These are phyloP conservation scores for Brachymystax lenok DNA, from an alignment of 2,797 vertebrate genomes.

Conservation along the genomic window DNA sequence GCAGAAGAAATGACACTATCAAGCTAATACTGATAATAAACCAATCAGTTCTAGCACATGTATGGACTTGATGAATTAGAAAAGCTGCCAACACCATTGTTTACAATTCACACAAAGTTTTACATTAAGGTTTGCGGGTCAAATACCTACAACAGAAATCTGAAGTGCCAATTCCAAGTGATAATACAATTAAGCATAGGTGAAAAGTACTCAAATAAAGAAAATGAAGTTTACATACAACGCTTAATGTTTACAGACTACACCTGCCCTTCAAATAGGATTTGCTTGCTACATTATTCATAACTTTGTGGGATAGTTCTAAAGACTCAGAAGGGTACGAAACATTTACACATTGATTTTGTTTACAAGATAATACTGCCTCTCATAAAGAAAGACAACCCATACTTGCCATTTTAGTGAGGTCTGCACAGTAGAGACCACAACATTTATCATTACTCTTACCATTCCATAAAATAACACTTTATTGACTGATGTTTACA, in stretches of 20 bases:
- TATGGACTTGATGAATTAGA: slow-evolving; percentile 46
- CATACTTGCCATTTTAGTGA: slow-evolving; percentile 1
- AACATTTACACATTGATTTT: slow-evolving; percentile 61
- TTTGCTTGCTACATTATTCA: slow-evolving; percentile 30
- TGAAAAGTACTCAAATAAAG: slow-evolving; percentile 25
- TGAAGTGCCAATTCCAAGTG: slow-evolving; percentile 66
- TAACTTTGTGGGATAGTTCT: slow-evolving; percentile 29
- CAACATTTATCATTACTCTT: slow-evolving; percentile 16
- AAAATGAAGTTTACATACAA: slow-evolving; percentile 66
- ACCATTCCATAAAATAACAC: slow-evolving; percentile 13
- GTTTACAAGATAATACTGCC: slow-evolving; percentile 66
- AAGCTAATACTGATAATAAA: slow-evolving; percentile 25
- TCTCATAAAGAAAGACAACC: slow-evolving; percentile 27
- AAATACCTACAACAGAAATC: slow-evolving; percentile 41
- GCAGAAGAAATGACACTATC: slow-evolving; percentile 2
- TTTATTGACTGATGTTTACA: slow-evolving; percentile 26
- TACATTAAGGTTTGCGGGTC: slow-evolving; percentile 19
- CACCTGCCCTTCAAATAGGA: slow-evolving; percentile 33
- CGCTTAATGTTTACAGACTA: slow-evolving; percentile 73
- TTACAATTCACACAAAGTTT: slow-evolving; percentile 56
- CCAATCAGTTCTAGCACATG: slow-evolving; percentile 47
- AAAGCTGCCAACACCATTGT: slow-evolving; percentile 59
- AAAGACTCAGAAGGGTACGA: slow-evolving; percentile 15
- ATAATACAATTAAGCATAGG: slow-evolving; percentile 31
- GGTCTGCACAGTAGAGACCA: slow-evolving; percentile 14